Percentiles rank a stretch among this genome's conserved stretches.
These are phyloP conservation scores for Takifugu bimaculatus DNA, from an alignment of 2,113 vertebrate species.

Conservation along the genomic window DNA sequence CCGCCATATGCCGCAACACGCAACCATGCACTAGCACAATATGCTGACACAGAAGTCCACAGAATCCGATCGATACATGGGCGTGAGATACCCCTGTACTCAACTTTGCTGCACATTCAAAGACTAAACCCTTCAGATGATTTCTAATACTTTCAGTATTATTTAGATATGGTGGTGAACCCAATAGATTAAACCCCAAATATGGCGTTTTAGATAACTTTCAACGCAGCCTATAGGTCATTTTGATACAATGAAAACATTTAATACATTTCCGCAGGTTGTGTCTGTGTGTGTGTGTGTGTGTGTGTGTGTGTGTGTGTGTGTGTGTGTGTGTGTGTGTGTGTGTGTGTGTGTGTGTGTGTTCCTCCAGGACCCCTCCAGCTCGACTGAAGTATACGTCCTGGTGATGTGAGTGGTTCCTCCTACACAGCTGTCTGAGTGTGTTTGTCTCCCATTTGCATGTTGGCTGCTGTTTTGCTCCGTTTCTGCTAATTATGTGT, in stretches of 20 bases:
- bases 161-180: too few relatives aligned
- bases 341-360: too few relatives aligned
- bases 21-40: slow-evolving; percentile 2
- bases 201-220: too few relatives aligned
- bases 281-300: neutral
- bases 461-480: neutral
- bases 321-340: neutral
- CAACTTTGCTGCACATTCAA: too few relatives aligned
- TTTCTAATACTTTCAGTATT: too few relatives aligned
- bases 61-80: slow-evolving; percentile 4
- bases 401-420: neutral
- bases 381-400: too few relatives aligned
- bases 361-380: too few relatives aligned
- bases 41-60: neutral
- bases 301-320: neutral
- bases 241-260: too few relatives aligned
- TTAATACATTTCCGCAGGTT: neutral
- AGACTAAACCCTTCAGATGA: too few relatives aligned
- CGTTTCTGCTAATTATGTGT: too few relatives aligned
- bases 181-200: too few relatives aligned
- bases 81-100: neutral
- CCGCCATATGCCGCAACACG: slow-evolving; percentile 61
- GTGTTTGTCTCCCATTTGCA: slow-evolving; percentile 1
- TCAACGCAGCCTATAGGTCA: too few relatives aligned
- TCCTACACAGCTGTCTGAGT: neutral